Evolutionary conservation across 1,140 invertebrate genomes (phyloP).

Genomic region (Artemia franciscana): DNA sequence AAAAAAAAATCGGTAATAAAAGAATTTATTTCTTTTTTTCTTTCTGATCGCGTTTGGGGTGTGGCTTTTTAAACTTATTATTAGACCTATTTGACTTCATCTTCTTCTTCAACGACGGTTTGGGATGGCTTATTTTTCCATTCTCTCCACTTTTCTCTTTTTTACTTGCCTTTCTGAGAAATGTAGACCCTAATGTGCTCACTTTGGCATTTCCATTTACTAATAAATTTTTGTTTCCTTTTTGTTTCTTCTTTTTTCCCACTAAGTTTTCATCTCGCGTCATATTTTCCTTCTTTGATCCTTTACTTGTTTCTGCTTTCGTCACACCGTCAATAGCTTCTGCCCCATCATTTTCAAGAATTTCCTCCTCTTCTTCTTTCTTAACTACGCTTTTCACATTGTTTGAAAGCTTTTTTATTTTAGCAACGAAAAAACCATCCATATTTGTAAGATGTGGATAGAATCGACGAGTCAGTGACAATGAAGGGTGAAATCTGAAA

Average conservation of each 20-base stretch:
- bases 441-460: slow-evolving; percentile 97
- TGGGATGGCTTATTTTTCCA: too few relatives aligned
- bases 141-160: too few relatives aligned
- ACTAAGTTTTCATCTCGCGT: not conserved
- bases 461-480: slow-evolving; percentile 71
- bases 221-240: too few relatives aligned
- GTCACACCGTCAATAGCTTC: not conserved
- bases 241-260: slow-evolving; percentile 3
- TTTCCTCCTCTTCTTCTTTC: slow-evolving; percentile 7
- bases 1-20: too few relatives aligned
- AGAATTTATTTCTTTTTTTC: too few relatives aligned
- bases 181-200: too few relatives aligned
- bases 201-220: too few relatives aligned
- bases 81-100: too few relatives aligned
- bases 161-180: too few relatives aligned
- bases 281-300: slow-evolving; percentile 3
- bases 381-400: slow-evolving; percentile 26
- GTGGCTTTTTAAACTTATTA: too few relatives aligned
- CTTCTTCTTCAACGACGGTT: too few relatives aligned
- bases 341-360: not conserved
- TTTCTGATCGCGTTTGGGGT: too few relatives aligned
- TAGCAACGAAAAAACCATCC: slow-evolving; percentile 99
- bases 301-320: slow-evolving; percentile 4
- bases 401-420: slow-evolving; percentile 89
- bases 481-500: slow-evolving; percentile 65